Base-by-base conservation (phyloP, 1,140 invertebrate species). In the Cydia pomonella region DNA sequence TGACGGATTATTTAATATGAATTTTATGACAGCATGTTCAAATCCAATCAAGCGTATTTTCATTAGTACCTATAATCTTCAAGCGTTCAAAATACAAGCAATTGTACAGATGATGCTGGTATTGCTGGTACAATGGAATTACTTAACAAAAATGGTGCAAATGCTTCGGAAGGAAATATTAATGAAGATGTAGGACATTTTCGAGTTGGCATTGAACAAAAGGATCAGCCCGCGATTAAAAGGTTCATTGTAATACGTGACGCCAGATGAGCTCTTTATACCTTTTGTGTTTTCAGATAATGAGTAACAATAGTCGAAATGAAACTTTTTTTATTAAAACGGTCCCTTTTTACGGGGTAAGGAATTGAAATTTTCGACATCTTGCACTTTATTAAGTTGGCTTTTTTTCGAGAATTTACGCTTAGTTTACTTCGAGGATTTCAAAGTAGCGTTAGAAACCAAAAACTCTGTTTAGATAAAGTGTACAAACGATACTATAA, bases 181-280 rank as follows among this genome's bases (percentile, higher is more conserved):
- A 88, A 90, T 88, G 87, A 87, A 90, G 87, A 87, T 87, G 88
- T 88, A 86, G 59, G 82, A 88, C 85, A 88, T 83, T 83, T 77
- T 77, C 79, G 72, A 86, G 82, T 87, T 81, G 79, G 76, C 66
- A 74, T 73, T 74, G 84, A 86, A 90, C 84, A 87, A 90, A 85
- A 73, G 77, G 59, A 71, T 27, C 59, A 78, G 78, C 78, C 79
- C 82, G 73, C 84, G 85, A 89, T 89, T 90, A 88, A 75, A 74
- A 79, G 69, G 75, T 81, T 80, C 86, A 88, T 88, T 87, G 86
- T 90, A 80, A 84, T 78, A 75, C 73, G 69, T 69, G 71, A 21
- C 44, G 74, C 44, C 84, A 88, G 88, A 90, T 87, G 87, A 88
- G 84, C 76, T 76, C 84, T 73, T 76, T 59, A 76, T 50, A 71